These are phyloP conservation scores for Seira sanloemensis DNA, from an alignment of 2,888 invertebrate species.

Conservation along the genomic window DNA sequence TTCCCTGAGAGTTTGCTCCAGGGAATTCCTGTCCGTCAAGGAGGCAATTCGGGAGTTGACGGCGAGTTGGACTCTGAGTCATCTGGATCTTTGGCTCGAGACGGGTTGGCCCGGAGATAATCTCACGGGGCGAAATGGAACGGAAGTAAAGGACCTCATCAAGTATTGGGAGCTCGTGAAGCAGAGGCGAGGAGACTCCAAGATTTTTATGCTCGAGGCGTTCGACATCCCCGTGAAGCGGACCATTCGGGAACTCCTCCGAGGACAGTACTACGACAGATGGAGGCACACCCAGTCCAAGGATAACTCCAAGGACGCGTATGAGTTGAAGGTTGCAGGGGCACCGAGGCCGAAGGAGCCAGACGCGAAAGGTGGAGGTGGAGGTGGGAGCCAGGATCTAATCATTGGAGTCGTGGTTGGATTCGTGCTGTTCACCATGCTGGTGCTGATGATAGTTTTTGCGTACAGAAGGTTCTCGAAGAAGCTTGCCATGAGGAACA, in stretches of 20 bases:
- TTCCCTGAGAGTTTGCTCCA: neutral
- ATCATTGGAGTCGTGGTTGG: conserved; percentile 38
- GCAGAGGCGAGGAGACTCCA: neutral
- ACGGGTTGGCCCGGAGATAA: conserved; percentile 44
- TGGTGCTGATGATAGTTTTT: neutral
- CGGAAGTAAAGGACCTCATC: neutral
- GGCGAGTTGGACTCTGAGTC: too few species aligned
- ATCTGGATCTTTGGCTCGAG: conserved; percentile 5
- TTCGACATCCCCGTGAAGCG: conserved; percentile 62
- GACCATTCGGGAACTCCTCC: too few species aligned
- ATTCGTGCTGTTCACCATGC: neutral
- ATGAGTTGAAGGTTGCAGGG: conserved; percentile 38
- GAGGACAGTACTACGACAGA: conserved; percentile 44
- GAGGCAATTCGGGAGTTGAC: too few species aligned
- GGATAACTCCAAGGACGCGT: conserved; percentile 21
- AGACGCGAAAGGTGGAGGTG: too few species aligned
- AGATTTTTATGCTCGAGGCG: conserved; percentile 45
- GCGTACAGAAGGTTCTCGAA: neutral
- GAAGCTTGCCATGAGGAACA: neutral
- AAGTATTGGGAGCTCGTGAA: conserved; percentile 14
- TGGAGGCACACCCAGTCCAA: conserved; percentile 34
- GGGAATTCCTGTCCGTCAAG: too few species aligned
- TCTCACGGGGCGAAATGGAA: neutral
- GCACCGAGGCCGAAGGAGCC: neutral
- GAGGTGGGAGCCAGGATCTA: neutral